Percentiles rank a stretch among this genome's conserved stretches.
phyloP scores from a whole-genome alignment of 2,888 invertebrate genomes.

The Rhagium mordax region DNA sequence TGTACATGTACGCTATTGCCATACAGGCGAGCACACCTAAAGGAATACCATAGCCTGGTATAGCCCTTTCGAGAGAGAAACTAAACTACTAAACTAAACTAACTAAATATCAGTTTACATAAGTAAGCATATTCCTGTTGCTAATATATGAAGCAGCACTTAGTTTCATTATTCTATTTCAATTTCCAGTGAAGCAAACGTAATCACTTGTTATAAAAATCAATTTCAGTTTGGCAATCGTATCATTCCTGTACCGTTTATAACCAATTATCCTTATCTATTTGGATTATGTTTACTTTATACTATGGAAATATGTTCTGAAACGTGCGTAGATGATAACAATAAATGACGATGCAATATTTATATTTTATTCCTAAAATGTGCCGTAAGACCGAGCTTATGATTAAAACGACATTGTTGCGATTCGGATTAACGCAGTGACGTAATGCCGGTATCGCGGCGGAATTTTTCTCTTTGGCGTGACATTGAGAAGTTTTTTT shows the following conservation, averaged over 20 bases:
- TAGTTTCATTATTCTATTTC: not conserved
- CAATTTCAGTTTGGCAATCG: constrained; percentile 19
- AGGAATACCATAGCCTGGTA: too few species aligned
- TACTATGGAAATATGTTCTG: constrained; percentile 20
- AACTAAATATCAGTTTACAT: too few species aligned
- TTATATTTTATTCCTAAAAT: constrained; percentile 6
- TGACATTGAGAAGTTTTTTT: too few species aligned
- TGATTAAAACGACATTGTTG: not conserved
- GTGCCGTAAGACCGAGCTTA: not conserved
- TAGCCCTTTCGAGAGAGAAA: too few species aligned
- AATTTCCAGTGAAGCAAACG: not conserved
- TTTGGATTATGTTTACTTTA: constrained; percentile 19
- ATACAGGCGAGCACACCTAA: too few species aligned
- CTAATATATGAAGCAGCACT: not conserved
- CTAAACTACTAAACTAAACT: too few species aligned
- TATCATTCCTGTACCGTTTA: constrained; percentile 9
- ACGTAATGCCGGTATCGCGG: not conserved
- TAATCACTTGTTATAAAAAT: constrained; percentile 5
- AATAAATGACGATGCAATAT: constrained; percentile 12
- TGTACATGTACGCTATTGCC: too few species aligned
- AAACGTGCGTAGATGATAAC: constrained; percentile 14
- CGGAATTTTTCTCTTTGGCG: too few species aligned
- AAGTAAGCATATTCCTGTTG: too few species aligned
- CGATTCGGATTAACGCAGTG: not conserved
- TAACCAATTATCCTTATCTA: constrained; percentile 24